Evolutionary conservation across 2,797 vertebrate genomes (phyloP), one percentile per base, ranked within the genome.

Genomic region (Malacoraja senta): DNA sequence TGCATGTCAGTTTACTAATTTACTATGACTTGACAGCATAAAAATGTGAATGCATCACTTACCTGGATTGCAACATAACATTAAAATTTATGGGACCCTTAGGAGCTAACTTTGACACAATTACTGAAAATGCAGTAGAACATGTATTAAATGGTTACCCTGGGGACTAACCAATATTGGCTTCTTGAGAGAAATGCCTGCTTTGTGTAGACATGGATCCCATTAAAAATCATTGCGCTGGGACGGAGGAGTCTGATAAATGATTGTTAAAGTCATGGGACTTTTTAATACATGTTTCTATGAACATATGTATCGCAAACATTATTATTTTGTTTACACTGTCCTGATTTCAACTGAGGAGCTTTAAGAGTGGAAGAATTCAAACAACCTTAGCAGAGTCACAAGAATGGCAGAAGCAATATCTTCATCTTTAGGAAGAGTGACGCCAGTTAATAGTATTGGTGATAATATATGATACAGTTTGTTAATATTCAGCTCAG

Each of bases 61-160:
- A 92, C 90, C 72, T 53, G 90, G 53, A 76, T 92, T 92, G 71
- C 71, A 74, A 76, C 26, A 92, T 76, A 74, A 38, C 26, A 72
- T 74, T 74, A 76, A 92, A 92, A 92, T 76, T 71, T 92, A 76
- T 58, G 71, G 90, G 71, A 1, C 68, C 21, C 68, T n/a, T n/a
- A 74, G 29, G 90, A 76, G 90, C 38, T 76, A 92, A 92, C 90
- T 24, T 92, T 92, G 90, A 92, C 71, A 53, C 90, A 92, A 92
- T 74, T 92, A 92, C 68, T 92, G 68, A 76, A 92, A 92, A 92
- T 92, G 72, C 90, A 76, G 90, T 76, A 44, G 71, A 92, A 58
- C 35, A 53, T 58, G 13, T 76, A 92, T 92, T 76, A 92, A 92
- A 92, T 76, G 38, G 65, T 74, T 92, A 76, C 90, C 24, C 71